Conservation (phyloP, 30 jellyfish, hydroid and myxozoan genomes). For the Pseudorhiza aurosa region DNA sequence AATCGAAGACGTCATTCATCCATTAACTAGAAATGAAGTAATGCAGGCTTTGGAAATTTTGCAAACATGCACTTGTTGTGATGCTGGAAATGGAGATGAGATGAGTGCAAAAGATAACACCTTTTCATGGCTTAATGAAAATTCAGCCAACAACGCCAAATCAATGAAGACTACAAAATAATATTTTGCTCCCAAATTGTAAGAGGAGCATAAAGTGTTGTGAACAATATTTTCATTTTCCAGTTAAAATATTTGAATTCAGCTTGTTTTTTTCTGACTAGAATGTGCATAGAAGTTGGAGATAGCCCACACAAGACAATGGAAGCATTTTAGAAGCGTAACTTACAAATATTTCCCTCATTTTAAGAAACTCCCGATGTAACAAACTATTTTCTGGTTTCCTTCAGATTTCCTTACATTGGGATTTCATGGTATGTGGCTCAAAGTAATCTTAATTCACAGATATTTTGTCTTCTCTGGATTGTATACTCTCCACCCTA, state of each 20-base stretch:
- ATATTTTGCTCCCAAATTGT: constrained; percentile 2
- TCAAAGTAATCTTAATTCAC: too few relatives aligned
- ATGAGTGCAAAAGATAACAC: constrained; percentile 25
- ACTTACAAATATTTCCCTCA: not conserved
- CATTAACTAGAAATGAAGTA: not conserved
- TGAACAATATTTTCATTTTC: too few relatives aligned
- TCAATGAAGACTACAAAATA: constrained; percentile 1
- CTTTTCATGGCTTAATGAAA: constrained; percentile 7
- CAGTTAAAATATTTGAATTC: not conserved
- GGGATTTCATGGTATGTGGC: not conserved
- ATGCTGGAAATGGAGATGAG: constrained; percentile 37
- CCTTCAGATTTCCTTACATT: not conserved
- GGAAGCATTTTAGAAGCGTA: constrained; percentile 2
- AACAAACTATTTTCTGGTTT: not conserved
- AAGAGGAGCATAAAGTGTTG: constrained; percentile 3
- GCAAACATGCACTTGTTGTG: constrained; percentile 7
- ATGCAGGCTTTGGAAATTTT: not conserved
- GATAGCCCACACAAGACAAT: constrained; percentile 5
- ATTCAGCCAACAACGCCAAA: constrained; percentile 23
- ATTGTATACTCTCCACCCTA: too few relatives aligned
- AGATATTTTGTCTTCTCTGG: too few relatives aligned
- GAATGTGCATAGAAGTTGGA: constrained; percentile 11
- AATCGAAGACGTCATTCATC: too few relatives aligned
- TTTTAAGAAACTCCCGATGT: not conserved
- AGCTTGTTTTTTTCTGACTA: constrained; percentile 10